Evolutionary conservation across 2,888 invertebrate species (phyloP), one percentile per base, ranked within the genome.

Genomic region (Cecidostiba fungosa): DNA sequence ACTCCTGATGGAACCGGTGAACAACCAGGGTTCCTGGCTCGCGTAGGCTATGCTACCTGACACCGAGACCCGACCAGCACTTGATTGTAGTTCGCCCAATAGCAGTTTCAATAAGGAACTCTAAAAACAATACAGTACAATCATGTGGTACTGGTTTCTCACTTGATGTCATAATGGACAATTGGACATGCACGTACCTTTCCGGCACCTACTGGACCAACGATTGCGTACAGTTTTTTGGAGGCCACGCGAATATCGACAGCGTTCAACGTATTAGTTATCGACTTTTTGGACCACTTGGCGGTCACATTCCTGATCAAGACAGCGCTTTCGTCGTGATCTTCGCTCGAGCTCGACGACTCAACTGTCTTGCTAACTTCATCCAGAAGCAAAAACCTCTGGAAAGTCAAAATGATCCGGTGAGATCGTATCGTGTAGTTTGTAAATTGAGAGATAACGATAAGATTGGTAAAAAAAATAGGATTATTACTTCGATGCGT

Each of bases 141-240:
- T 19, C 16, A 6, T 19, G 16, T 16, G 50, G 4, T 19, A 16
- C 50, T 50, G 19, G 50, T 16, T 4, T 19, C 19, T 16, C 50
- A 50, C 19, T 19, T 19, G 16, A 19, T 0, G 1, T 43, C 43
- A 12, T 43, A 12, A 43, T 36, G 2, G 1, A 10, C 0, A 6
- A 39, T 39, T 1, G 12, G 8, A 4, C 1, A 12, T 23, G 1
- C 10, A 32, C 29, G 77, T 89, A 95, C 95, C 93, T 97, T 98
- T 90, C 98, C 98, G 36, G 97, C 95, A 12, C 98, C 98, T 16
- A 98, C 98, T 0, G 97, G 96, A 12, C 98, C 98, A 85, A 98
- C 96, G 23, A 98, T 95, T 3, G 97, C 97, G 88, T 97, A 95
- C 77, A 95, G 94, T 89, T 96, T 95, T 29, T 94, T 94, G 87